A percentile compares a stretch with the other conserved stretches of the same genome.
Conservation (phyloP, 2,888 invertebrate species). For the Xestia c-nigrum region DNA sequence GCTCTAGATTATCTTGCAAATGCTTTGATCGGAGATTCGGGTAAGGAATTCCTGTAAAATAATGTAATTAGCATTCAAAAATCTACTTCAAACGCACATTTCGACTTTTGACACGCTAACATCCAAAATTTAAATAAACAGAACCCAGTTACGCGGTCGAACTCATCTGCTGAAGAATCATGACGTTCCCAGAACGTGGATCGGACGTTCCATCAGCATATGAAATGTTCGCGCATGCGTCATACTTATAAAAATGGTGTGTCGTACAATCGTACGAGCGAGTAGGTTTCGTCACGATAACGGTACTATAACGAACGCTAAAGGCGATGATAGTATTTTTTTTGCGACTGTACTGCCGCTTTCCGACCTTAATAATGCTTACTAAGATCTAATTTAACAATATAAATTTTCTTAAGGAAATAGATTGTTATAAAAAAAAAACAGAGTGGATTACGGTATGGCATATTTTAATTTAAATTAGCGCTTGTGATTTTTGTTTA, state of each 20-base stretch:
- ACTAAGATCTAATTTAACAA: conserved; percentile 63
- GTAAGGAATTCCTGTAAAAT: background rate
- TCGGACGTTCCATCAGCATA: conserved; percentile 49
- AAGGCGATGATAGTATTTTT: conserved; percentile 71
- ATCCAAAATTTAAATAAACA: conserved; percentile 13
- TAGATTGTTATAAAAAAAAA: conserved; percentile 25
- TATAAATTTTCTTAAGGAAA: conserved; percentile 16
- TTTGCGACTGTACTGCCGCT: conserved; percentile 63
- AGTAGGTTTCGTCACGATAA: conserved; percentile 75
- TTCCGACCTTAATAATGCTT: conserved; percentile 62
- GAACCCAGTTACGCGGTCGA: conserved; percentile 7
- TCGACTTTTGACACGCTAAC: background rate
- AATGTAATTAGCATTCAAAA: background rate
- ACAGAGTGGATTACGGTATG: conserved; percentile 33
- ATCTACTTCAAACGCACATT: conserved; percentile 11
- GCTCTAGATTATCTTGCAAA: background rate
- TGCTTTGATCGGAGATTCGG: background rate
- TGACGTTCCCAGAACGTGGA: conserved; percentile 44
- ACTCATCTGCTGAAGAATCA: conserved; percentile 38
- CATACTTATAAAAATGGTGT: conserved; percentile 78
- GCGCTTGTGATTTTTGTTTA: conserved; percentile 1
- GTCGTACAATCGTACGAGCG: conserved; percentile 66
- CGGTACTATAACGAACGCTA: conserved; percentile 78
- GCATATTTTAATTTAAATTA: conserved; percentile 6
- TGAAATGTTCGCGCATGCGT: conserved; percentile 76